Evolutionary conservation across 2,113 vertebrate genomes (phyloP), one percentile per base, ranked within the genome.

Genomic region (Anguilla rostrata): DNA sequence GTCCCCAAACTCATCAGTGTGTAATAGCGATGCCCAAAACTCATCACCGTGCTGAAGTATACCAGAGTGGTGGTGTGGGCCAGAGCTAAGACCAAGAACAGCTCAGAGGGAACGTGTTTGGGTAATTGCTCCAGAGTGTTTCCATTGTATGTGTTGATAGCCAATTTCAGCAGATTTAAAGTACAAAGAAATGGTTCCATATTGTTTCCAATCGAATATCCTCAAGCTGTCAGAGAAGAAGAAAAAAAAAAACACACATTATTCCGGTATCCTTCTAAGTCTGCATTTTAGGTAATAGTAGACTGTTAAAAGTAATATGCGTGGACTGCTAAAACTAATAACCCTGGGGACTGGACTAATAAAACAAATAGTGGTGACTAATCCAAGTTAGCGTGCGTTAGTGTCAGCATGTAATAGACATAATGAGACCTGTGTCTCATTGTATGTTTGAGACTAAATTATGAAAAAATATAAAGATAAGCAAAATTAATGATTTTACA

Each of bases 81-180:
- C 71, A n/a, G n/a, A 7, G 71, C 71, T n/a, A 75, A 34, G 26
- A 75, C 26, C 71, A 1, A 75, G 71, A 11, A 22, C 26, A 9
- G n/a, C 71, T 75, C 71, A 29, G 9, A 29, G 29, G 71, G 11
- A 34, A 12, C n/a, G 5, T 75, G 71, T 34, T 75, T 75, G 71
- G 22, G 71, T 75, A 75, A 75, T 75, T 75, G 71, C 71, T 75
- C 71, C 71, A 75, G 20, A 75, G 71, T 75, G 26, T 75, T 34
- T 75, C 71, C n/a, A 75, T 75, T 75, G n/a, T 75, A 75, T 75
- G 71, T 75, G 34, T 75, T 75, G 71, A 75, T n/a, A 75, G 71
- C 71, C 71, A 34, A 75, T 75, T 75, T 75, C 71, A 75, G 11
- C 71, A 75, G n/a, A 75, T 75, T 75, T 29, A 75, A 75, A 75